Conservation (phyloP, 2,888 invertebrate genomes). For the Temnothorax ravouxi region DNA sequence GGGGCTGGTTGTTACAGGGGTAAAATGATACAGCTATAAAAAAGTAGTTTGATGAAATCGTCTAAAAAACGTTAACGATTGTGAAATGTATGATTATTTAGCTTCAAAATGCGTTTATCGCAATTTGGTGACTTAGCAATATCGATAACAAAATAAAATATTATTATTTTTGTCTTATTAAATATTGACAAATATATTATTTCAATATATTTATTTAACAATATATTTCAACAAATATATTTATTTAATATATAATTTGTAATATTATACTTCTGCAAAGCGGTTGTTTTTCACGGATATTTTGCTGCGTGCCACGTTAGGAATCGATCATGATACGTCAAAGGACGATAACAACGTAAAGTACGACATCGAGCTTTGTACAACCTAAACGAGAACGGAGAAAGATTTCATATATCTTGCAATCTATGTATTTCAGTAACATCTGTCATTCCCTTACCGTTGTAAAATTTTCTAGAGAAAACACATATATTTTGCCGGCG, state of each 20-base stretch:
- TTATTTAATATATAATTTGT: slow-evolving; percentile 1
- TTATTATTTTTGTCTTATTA: background rate
- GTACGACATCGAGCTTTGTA: slow-evolving; percentile 25
- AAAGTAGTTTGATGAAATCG: too few species aligned
- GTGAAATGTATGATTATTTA: too few species aligned
- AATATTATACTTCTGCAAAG: background rate
- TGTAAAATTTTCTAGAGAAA: slow-evolving; percentile 25
- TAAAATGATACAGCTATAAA: too few species aligned
- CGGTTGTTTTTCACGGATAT: background rate
- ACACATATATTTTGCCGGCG: slow-evolving; percentile 26
- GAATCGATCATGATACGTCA: background rate
- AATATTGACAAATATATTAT: slow-evolving; percentile 8
- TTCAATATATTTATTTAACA: background rate
- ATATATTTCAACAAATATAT: background rate
- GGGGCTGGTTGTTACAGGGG: too few species aligned
- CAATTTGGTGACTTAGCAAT: background rate
- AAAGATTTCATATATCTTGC: background rate
- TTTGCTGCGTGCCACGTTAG: background rate
- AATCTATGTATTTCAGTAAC: background rate
- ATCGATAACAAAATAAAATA: background rate
- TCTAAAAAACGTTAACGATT: too few species aligned
- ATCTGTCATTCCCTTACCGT: slow-evolving; percentile 1
- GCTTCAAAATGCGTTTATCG: too few species aligned
- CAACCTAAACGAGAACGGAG: background rate
- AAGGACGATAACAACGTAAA: slow-evolving; percentile 29